phyloP scores from a whole-genome alignment of 2,888 invertebrate genomes.

The Chrysodeixis includens region DNA sequence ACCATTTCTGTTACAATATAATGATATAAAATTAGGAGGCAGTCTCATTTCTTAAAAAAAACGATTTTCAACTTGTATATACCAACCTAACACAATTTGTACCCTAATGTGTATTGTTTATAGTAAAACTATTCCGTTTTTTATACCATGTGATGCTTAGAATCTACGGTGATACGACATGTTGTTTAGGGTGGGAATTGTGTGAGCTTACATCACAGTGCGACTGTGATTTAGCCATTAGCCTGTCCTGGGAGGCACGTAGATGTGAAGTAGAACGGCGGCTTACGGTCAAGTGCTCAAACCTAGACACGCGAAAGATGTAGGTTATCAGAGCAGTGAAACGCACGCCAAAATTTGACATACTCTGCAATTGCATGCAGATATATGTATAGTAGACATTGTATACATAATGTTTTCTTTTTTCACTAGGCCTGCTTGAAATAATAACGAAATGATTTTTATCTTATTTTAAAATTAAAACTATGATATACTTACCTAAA shows the following conservation, averaged over 20 bases:
- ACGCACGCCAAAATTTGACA: slow-evolving; percentile 21
- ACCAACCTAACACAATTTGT: slow-evolving; percentile 25
- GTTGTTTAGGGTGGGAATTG: slow-evolving; percentile 23
- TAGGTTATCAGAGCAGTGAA: slow-evolving; percentile 10
- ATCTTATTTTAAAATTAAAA: slow-evolving; percentile 35
- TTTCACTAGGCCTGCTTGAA: not conserved
- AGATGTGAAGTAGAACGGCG: slow-evolving; percentile 27
- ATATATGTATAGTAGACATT: slow-evolving; percentile 13
- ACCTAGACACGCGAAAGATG: slow-evolving; percentile 11
- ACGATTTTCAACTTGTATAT: slow-evolving; percentile 15
- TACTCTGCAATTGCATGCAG: slow-evolving; percentile 20
- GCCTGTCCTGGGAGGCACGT: slow-evolving; percentile 31
- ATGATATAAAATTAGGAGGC: slow-evolving; percentile 20
- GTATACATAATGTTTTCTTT: not conserved
- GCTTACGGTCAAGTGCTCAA: slow-evolving; percentile 21
- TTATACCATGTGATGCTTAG: slow-evolving; percentile 18
- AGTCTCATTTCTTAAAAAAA: slow-evolving; percentile 35
- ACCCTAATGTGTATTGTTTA: slow-evolving; percentile 12
- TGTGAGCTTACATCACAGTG: slow-evolving; percentile 12
- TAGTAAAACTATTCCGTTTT: slow-evolving; percentile 1
- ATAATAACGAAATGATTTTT: not conserved
- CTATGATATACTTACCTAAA: slow-evolving; percentile 27
- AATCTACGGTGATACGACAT: not conserved
- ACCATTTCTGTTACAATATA: not conserved
- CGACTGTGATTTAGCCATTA: slow-evolving; percentile 22